These are phyloP conservation scores for Hipparchia sbordonii DNA, from an alignment of 2,888 invertebrate species.

Conservation along the genomic window DNA sequence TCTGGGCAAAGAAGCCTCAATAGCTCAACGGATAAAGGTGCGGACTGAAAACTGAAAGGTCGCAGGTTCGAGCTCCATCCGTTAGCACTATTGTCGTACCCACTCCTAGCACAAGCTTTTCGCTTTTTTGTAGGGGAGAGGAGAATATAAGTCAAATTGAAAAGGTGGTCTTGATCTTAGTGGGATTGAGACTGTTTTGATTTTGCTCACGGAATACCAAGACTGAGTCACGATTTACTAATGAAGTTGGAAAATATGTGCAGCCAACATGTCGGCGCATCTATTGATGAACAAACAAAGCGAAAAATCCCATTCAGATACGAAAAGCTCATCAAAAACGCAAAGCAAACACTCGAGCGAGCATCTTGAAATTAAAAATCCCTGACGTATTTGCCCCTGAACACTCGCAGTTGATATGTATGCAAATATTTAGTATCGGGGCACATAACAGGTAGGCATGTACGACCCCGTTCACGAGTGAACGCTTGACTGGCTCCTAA, in stretches of 20 bases:
- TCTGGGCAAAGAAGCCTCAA: too few relatives aligned
- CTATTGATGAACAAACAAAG: conserved; percentile 4
- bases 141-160: too few relatives aligned
- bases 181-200: too few relatives aligned
- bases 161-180: too few relatives aligned
- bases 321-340: conserved; percentile 47
- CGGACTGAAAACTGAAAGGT: too few relatives aligned
- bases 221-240: too few relatives aligned
- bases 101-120: too few relatives aligned
- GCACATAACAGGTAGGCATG: conserved; percentile 64
- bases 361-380: conserved; percentile 42
- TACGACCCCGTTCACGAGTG: conserved; percentile 71
- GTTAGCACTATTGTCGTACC: too few relatives aligned
- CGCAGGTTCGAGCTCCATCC: too few relatives aligned
- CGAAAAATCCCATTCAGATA: conserved; percentile 12
- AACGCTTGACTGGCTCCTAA: conserved; percentile 76
- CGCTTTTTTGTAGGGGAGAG: too few relatives aligned
- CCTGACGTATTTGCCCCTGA: conserved; percentile 52
- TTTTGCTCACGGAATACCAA: too few relatives aligned
- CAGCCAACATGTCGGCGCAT: neutral
- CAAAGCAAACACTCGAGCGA: conserved; percentile 36
- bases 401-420: conserved; percentile 70
- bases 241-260: neutral
- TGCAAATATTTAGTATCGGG: conserved; percentile 78
- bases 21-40: too few relatives aligned